Evolutionary conservation across 2,797 vertebrate species (phyloP).

Genomic region (Selene dorsalis): DNA sequence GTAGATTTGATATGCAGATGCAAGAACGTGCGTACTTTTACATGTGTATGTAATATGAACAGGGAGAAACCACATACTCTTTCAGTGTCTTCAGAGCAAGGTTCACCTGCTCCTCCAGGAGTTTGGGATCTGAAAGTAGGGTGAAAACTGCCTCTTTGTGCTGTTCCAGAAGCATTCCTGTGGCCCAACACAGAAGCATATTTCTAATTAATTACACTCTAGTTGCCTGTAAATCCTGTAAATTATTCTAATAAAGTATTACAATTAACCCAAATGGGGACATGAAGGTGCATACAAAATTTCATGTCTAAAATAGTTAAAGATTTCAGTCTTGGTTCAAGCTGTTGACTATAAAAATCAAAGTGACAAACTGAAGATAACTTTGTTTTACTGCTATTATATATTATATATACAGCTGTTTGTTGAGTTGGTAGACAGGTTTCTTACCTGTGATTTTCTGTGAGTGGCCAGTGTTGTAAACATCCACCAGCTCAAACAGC

Average conservation of each 20-base stretch:
- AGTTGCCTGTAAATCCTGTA: constrained; percentile 8
- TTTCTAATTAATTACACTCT: not conserved
- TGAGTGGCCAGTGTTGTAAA: constrained; percentile 85
- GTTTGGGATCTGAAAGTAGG: constrained; percentile 79
- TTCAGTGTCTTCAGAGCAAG: constrained; percentile 81
- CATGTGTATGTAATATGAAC: not conserved
- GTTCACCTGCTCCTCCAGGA: constrained; percentile 82
- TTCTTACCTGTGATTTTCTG: constrained; percentile 87
- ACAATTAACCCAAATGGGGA: not conserved
- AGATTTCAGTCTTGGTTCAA: no score
- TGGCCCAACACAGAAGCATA: not conserved
- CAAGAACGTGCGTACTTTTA: no score
- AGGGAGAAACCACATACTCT: constrained; percentile 70
- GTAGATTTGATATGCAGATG: not conserved
- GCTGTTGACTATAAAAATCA: no score
- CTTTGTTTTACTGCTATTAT: not conserved
- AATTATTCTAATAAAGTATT: not conserved
- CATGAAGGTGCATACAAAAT: not conserved
- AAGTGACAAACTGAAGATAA: not conserved
- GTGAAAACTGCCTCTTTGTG: constrained; percentile 80
- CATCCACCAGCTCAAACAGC: constrained; percentile 85
- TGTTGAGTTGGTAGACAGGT: not conserved
- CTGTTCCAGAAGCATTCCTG: constrained; percentile 88
- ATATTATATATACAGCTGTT: not conserved
- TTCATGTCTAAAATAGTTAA: not conserved